Conservation (phyloP, 2,888 invertebrate species). For the Tridacna gigas region DNA sequence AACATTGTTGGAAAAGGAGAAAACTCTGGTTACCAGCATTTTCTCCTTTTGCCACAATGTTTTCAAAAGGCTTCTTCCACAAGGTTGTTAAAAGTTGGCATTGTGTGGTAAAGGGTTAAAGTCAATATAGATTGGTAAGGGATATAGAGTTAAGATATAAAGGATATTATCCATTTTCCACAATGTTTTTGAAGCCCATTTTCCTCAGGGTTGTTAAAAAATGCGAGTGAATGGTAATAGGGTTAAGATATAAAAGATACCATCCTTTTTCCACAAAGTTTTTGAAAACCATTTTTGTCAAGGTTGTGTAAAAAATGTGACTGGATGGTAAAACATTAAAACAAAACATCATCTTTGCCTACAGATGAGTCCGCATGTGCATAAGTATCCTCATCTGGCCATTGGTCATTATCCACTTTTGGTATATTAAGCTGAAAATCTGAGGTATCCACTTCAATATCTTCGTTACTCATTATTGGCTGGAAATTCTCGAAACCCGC, state of each 20-base stretch:
- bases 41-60: background rate
- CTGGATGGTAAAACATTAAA: background rate
- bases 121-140: too few relatives aligned
- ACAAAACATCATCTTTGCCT: slow-evolving; percentile 5
- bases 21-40: background rate
- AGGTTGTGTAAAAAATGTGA: background rate
- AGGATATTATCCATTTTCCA: background rate
- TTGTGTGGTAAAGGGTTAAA: background rate
- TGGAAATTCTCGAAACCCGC: background rate
- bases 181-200: background rate
- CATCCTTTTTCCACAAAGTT: background rate
- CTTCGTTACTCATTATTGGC: background rate
- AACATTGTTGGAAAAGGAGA: background rate
- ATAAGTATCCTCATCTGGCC: slow-evolving; percentile 59
- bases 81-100: background rate
- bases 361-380: background rate
- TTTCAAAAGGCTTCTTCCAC: background rate
- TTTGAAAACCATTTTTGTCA: background rate
- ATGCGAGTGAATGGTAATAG: background rate
- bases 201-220: too few relatives aligned
- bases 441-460: slow-evolving; percentile 24
- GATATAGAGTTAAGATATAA: too few relatives aligned
- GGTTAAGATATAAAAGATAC: too few relatives aligned
- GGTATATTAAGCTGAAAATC: slow-evolving; percentile 33
- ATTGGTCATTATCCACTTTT: slow-evolving; percentile 50